These are phyloP conservation scores for Nothocercus julius DNA, from an alignment of 2,113 vertebrate genomes.

Conservation along the genomic window DNA sequence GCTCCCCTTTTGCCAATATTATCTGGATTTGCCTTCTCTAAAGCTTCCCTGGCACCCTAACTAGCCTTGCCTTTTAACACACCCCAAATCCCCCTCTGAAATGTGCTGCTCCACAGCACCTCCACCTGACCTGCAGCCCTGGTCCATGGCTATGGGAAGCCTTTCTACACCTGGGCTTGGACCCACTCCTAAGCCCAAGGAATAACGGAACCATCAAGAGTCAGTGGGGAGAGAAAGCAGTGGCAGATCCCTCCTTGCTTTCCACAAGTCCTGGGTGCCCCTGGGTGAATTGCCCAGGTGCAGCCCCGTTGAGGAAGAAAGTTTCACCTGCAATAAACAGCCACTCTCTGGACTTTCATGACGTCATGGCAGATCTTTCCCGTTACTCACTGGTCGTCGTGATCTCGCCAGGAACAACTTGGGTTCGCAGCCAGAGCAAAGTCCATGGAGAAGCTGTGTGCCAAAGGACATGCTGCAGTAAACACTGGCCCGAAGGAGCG, in stretches of 20 bases:
- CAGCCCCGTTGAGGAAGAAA: neutral
- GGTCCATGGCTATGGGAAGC: neutral
- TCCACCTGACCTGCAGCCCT: neutral
- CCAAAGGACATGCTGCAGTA: neutral
- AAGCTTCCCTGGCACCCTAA: no score
- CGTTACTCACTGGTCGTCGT: accelerated
- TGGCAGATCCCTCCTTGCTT: neutral
- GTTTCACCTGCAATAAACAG: neutral
- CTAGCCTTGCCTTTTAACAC: neutral
- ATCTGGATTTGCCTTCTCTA: neutral
- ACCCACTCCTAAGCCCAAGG: accelerated
- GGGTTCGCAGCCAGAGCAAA: neutral
- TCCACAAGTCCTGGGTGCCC: neutral
- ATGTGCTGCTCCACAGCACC: neutral
- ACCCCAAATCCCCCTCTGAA: neutral
- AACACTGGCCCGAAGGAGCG: neutral
- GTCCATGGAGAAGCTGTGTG: accelerated
- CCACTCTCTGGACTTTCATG: neutral
- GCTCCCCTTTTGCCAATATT: neutral
- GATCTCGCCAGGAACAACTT: neutral
- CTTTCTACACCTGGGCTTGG: neutral
- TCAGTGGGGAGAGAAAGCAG: neutral
- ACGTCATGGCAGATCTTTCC: neutral
- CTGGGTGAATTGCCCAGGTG: accelerated
- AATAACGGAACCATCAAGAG: neutral